A percentile compares a stretch with the other conserved stretches of the same genome.
phyloP scores from a whole-genome alignment of 2,888 invertebrate species.

The Tenthredo distinguenda region DNA sequence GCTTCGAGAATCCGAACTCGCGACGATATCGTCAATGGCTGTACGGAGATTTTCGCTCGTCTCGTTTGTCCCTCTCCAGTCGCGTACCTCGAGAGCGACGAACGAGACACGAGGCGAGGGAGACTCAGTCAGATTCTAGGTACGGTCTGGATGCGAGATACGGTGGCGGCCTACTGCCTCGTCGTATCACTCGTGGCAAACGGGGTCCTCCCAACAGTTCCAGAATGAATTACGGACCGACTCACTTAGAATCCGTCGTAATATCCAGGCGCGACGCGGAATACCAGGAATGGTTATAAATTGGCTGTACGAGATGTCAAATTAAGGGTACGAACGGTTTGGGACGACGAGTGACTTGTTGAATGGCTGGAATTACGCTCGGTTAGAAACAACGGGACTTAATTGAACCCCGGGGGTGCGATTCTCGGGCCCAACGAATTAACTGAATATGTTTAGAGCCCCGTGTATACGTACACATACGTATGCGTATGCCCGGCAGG shows the following conservation, averaged over 20 bases:
- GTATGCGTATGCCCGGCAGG: neutral
- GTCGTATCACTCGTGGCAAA: slow-evolving; percentile 26
- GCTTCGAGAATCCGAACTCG: neutral
- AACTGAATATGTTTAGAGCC: slow-evolving; percentile 22
- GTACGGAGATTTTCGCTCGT: neutral
- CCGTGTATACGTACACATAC: neutral
- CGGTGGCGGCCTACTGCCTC: slow-evolving; percentile 11
- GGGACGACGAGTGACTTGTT: slow-evolving; percentile 62
- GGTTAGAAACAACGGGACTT: slow-evolving; percentile 60
- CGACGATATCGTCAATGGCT: neutral
- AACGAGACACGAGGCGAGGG: neutral
- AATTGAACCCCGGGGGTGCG: slow-evolving; percentile 60
- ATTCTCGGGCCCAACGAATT: slow-evolving; percentile 44
- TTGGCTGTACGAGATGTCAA: slow-evolving; percentile 31
- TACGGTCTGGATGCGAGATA: slow-evolving; percentile 16
- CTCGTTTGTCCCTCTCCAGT: neutral
- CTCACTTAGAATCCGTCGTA: slow-evolving; percentile 36
- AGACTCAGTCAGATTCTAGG: neutral
- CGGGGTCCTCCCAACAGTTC: slow-evolving; percentile 12
- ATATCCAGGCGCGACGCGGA: slow-evolving; percentile 10
- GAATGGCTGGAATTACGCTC: slow-evolving; percentile 61
- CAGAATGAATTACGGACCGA: slow-evolving; percentile 29
- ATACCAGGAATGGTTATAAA: slow-evolving; percentile 32
- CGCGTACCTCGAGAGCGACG: slow-evolving; percentile 5
- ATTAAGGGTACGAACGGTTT: slow-evolving; percentile 39